Base-by-base conservation (phyloP, 1,140 invertebrate genomes). In the Tyrophagus putrescentiae region DNA sequence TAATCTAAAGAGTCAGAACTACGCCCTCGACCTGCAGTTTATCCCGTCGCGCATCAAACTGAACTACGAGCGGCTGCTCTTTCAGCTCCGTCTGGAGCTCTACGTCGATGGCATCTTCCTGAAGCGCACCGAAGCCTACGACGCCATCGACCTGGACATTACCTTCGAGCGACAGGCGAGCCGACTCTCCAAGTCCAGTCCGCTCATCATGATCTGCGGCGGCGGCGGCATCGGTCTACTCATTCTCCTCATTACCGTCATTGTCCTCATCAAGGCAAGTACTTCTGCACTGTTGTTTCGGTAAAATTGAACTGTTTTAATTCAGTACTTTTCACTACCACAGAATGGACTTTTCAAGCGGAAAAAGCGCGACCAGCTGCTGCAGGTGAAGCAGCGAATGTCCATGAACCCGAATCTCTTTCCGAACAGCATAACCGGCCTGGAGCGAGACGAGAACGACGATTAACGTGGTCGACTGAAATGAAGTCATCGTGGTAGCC, bases 301-400 rank as follows among this genome's bases (percentile, higher is more conserved):
- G 21, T 25, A 13, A 6, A 21, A 21, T 25, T 7, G 13, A 7
- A 7, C 18, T 48, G 23, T 7, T 25, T 48, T 48, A 25, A 7
- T 48, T 48, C n/a, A n/a, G n/a, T n/a, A n/a, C n/a, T 48, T 39
- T 13, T 39, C 36, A 39, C 13, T 13, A 13, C 13, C 13, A 48
- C 31, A 48, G 45, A 9, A 31, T 54, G 52, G 52, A 29, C 39
- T 54, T 25, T 54, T 54, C 39, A 54, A 54, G 39, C 52, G 52
- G 21, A 54, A 54, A 31, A 54, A 54, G 25, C 25, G 13, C n/a
- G 52, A 54, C 32, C 31, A 54, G 27, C 25, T 54, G 7, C 18
- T 48, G 31, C 45, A 29, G 31, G 18, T 18, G 18, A 48, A 48
- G 18, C 45, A 48, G 18, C 41, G 41, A 21, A 42, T 54, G 52